Evolutionary conservation across 2,888 invertebrate species (phyloP).

Genomic region (Schizaphis graminum): DNA sequence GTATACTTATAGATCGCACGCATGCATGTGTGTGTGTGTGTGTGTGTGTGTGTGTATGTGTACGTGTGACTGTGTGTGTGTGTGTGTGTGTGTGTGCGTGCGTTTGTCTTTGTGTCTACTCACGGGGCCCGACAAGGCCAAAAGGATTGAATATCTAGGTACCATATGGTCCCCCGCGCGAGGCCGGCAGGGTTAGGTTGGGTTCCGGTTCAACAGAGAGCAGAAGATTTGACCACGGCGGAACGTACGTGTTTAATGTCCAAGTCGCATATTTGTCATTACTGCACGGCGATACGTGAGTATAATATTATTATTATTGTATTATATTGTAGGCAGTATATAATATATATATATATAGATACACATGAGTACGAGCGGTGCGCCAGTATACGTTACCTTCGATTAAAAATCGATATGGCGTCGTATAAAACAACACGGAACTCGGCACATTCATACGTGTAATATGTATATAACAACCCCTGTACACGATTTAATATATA

Average conservation of each 20-base stretch:
- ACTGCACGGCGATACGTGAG: not conserved
- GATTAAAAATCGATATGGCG: not conserved
- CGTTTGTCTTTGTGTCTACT: constrained; percentile 54
- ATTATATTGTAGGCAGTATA: not conserved
- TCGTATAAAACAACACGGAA: not conserved
- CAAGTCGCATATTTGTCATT: constrained; percentile 5
- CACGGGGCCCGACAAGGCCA: constrained; percentile 47
- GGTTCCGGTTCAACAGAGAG: constrained; percentile 49
- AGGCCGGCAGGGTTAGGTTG: not conserved
- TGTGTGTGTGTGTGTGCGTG: not conserved
- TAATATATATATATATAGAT: too few relatives aligned
- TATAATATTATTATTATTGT: not conserved
- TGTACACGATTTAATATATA: not conserved
- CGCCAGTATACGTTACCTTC: not conserved
- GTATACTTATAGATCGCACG: not conserved
- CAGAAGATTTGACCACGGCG: constrained; percentile 2
- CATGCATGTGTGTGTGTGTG: not conserved
- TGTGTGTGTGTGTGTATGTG: not conserved
- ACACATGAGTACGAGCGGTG: not conserved
- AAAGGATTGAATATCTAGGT: constrained; percentile 60
- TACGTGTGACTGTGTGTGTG: not conserved
- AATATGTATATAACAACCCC: not conserved
- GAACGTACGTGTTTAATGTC: not conserved
- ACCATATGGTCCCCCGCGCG: constrained; percentile 48
- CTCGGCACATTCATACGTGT: not conserved